Percentiles rank a stretch among this genome's conserved stretches.
Evolutionary conservation across 2,888 invertebrate genomes (phyloP).

Genomic region (Apotomis turbidana): DNA sequence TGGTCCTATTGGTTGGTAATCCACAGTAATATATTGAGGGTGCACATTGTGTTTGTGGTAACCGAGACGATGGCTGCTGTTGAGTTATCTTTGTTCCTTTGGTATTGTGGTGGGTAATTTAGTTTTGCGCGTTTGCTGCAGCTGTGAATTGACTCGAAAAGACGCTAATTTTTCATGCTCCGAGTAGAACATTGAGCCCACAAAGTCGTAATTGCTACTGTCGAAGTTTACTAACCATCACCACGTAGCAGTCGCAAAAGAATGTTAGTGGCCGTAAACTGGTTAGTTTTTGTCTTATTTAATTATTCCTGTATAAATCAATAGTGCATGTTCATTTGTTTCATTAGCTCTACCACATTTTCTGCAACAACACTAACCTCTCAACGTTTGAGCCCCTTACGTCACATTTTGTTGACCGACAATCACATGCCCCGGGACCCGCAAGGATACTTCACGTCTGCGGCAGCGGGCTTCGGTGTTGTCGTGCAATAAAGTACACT

Average conservation of each 20-base stretch:
- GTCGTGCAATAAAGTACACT: conserved; percentile 5
- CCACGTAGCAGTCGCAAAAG: conserved; percentile 57
- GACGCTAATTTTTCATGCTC: conserved; percentile 72
- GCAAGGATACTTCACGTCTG: not conserved
- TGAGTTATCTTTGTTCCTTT: conserved; percentile 70
- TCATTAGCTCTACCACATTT: conserved; percentile 56
- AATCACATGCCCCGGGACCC: not conserved
- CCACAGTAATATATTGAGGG: conserved; percentile 69
- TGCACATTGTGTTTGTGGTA: conserved; percentile 79
- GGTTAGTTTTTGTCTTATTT: conserved; percentile 62
- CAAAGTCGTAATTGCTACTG: conserved; percentile 54
- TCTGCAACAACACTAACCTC: conserved; percentile 55
- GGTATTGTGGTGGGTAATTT: conserved; percentile 76
- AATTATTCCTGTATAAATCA: conserved; percentile 52
- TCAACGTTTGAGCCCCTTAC: not conserved
- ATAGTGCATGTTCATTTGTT: conserved; percentile 64
- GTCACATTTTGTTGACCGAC: not conserved
- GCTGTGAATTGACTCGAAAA: conserved; percentile 68
- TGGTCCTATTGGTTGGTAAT: conserved; percentile 72
- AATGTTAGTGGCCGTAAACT: conserved; percentile 50
- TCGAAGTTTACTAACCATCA: conserved; percentile 53
- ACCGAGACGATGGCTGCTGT: conserved; percentile 71
- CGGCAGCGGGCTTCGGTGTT: not conserved
- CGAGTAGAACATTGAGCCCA: conserved; percentile 81
- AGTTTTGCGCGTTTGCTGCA: conserved; percentile 72